Percentiles rank a stretch among this genome's conserved stretches.
These are phyloP conservation scores for Chouioia cunea DNA, from an alignment of 2,888 invertebrate genomes.

Conservation along the genomic window DNA sequence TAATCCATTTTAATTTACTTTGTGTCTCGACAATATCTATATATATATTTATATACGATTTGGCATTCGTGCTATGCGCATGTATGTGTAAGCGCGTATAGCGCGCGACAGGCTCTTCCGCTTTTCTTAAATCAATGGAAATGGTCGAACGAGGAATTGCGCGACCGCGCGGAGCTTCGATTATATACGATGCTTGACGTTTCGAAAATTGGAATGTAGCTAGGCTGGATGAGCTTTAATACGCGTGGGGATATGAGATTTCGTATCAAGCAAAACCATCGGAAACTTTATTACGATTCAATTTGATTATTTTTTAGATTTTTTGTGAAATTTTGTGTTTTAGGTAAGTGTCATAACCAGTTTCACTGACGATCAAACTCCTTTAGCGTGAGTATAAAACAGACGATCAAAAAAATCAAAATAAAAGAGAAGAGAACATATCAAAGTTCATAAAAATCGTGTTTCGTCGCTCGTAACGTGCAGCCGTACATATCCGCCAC, in stretches of 20 bases:
- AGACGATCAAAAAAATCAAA: background rate
- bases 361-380: too few species aligned
- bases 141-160: conserved; percentile 59
- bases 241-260: too few species aligned
- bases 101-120: conserved; percentile 30
- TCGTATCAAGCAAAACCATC: too few species aligned
- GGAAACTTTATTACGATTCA: too few species aligned
- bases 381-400: too few species aligned
- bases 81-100: conserved; percentile 18
- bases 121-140: conserved; percentile 64
- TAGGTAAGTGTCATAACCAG: too few species aligned
- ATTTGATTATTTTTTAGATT: too few species aligned
- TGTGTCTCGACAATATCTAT: conserved; percentile 47
- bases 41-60: conserved; percentile 61
- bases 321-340: too few species aligned
- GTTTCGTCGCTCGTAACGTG: too few species aligned
- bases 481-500: too few species aligned
- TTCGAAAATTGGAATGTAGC: conserved; percentile 46
- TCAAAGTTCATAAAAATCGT: conserved; percentile 8
- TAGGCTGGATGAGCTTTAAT: too few species aligned
- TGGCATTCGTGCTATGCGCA: conserved; percentile 38
- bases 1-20: conserved; percentile 67
- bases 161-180: conserved; percentile 47
- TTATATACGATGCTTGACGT: conserved; percentile 41
- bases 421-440: background rate